Percentiles rank a stretch among this genome's conserved stretches.
Conservation (phyloP, 2,113 vertebrate genomes). For the Ammodytes marinus region DNA sequence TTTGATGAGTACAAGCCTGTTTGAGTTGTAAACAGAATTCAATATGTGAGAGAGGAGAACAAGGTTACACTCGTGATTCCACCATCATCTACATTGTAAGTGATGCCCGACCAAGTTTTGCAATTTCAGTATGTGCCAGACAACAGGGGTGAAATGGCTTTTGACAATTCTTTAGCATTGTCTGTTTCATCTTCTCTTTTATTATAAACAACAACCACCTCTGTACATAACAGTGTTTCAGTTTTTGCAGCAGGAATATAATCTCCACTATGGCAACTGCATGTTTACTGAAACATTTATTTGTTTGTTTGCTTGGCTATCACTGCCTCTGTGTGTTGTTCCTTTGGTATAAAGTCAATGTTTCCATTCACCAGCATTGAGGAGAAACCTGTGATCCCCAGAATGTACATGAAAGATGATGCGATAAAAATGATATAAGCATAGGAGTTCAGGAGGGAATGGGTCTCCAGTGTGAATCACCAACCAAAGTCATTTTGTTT, state of each 20-base stretch:
- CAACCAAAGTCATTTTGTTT: not conserved
- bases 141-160: not conserved
- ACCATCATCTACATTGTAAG: constrained; percentile 19
- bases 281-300: not conserved
- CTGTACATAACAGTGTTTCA: not conserved
- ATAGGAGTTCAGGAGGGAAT: not conserved
- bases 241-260: not conserved
- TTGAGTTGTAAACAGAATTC: constrained; percentile 42
- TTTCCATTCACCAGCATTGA: not conserved
- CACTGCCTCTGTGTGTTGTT: not conserved
- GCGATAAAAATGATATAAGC: not conserved
- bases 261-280: not conserved
- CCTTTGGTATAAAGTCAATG: not conserved
- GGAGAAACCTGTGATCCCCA: not conserved
- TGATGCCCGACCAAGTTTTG: constrained; percentile 5
- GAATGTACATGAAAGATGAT: not conserved
- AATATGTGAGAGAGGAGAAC: constrained; percentile 43
- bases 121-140: not conserved
- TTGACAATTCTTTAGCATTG: not conserved
- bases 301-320: not conserved
- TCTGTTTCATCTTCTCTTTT: not conserved
- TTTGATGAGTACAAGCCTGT: constrained; percentile 53
- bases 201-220: not conserved
- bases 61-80: constrained; percentile 22
- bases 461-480: not conserved